Percentiles rank a stretch among this genome's conserved stretches.
phyloP scores from a whole-genome alignment of 2,797 vertebrate genomes.

The Cyprinodon diabolis region DNA sequence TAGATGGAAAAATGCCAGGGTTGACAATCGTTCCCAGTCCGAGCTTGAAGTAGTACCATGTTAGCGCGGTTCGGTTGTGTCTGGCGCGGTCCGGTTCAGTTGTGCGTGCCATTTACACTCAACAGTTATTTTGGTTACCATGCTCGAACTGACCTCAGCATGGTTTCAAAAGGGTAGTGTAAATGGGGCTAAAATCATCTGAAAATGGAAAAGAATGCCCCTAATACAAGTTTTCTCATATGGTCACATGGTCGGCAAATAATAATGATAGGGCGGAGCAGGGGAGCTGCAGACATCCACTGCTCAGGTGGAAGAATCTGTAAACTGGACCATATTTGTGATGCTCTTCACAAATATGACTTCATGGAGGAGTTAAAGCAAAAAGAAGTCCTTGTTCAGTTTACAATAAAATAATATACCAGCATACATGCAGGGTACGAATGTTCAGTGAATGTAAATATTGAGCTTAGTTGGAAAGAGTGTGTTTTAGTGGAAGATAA shows the following conservation, averaged over 20 bases:
- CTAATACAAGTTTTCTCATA: neutral
- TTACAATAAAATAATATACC: neutral
- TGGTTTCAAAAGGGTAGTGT: too few species aligned
- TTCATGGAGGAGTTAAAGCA: neutral
- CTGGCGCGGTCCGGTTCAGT: too few species aligned
- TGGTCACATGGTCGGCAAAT: too few species aligned
- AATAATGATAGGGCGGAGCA: too few species aligned
- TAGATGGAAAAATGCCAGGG: too few species aligned
- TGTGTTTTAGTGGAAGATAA: neutral
- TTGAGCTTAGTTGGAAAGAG: neutral
- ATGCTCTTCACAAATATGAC: neutral
- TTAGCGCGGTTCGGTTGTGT: too few species aligned
- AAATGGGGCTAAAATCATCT: neutral
- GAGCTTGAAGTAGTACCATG: too few species aligned
- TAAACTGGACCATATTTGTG: neutral
- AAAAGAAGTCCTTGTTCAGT: neutral
- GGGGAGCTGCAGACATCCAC: neutral
- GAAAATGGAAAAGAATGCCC: neutral
- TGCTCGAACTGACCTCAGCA: too few species aligned
- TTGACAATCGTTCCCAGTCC: too few species aligned
- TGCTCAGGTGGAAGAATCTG: neutral
- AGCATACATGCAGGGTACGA: neutral
- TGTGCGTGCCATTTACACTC: too few species aligned
- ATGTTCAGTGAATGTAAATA: neutral
- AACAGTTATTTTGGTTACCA: too few species aligned